These are phyloP conservation scores for Theodoxus fluviatilis DNA, from an alignment of 2,888 invertebrate species.

Conservation along the genomic window DNA sequence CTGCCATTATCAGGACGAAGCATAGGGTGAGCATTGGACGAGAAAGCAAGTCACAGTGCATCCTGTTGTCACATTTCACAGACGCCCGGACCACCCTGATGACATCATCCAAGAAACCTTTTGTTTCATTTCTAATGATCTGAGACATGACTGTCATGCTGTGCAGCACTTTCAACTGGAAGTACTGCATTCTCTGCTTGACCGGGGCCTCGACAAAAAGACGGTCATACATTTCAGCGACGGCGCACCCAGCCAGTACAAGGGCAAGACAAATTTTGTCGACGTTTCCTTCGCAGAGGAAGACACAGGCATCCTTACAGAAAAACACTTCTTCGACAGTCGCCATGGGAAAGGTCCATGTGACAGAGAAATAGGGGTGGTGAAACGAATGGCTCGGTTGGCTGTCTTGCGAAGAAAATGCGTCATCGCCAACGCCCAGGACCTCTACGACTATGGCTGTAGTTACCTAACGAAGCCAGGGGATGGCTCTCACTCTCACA, in stretches of 20 bases:
- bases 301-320: not conserved
- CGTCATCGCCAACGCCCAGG: not conserved
- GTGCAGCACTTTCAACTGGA: not conserved
- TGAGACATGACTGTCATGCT: not conserved
- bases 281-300: not conserved
- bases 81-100: too few species aligned
- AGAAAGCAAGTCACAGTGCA: too few species aligned
- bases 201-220: not conserved
- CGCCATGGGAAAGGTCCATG: constrained; percentile 17
- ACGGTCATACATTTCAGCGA: constrained; percentile 1
- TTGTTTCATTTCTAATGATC: too few species aligned
- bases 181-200: not conserved
- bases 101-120: too few species aligned
- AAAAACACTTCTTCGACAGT: not conserved
- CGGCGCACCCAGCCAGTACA: constrained; percentile 11
- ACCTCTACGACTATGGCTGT: not conserved
- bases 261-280: not conserved
- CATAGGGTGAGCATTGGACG: too few species aligned
- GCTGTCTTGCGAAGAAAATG: not conserved
- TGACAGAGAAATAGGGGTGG: constrained; percentile 4
- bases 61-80: too few species aligned
- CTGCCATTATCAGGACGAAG: too few species aligned
- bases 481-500: not conserved
- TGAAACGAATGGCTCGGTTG: not conserved
- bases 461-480: not conserved